Evolutionary conservation across 2,888 invertebrate species (phyloP).

Genomic region (Caenorhabditis sinica): DNA sequence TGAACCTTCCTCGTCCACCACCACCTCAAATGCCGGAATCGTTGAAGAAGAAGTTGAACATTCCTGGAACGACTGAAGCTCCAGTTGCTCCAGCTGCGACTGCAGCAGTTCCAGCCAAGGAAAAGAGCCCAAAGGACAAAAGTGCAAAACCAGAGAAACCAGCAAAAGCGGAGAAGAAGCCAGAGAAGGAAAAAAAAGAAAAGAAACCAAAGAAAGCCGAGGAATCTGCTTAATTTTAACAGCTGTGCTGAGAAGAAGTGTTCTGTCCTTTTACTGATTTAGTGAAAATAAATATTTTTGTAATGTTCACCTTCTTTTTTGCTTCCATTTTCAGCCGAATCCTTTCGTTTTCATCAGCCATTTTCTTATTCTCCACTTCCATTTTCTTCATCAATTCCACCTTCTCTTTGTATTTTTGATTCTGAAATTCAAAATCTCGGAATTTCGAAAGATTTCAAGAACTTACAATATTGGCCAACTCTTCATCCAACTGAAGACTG

Average conservation of each 20-base stretch:
- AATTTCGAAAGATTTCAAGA: background rate
- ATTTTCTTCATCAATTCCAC: slow-evolving; percentile 43
- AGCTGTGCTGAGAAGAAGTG: background rate
- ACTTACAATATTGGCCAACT: slow-evolving; percentile 44
- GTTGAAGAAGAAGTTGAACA: slow-evolving; percentile 88
- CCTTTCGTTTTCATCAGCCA: slow-evolving; percentile 44
- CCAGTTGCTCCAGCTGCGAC: slow-evolving; percentile 24
- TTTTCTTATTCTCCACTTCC: slow-evolving; percentile 47
- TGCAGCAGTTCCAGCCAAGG: slow-evolving; percentile 1
- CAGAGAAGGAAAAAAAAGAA: slow-evolving; percentile 30
- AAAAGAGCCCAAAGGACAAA: slow-evolving; percentile 8
- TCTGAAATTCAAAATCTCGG: slow-evolving; percentile 18
- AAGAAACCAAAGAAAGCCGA: slow-evolving; percentile 30
- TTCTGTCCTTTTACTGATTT: slow-evolving; percentile 8
- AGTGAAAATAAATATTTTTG: background rate
- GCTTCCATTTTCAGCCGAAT: slow-evolving; percentile 36
- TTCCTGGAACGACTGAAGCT: slow-evolving; percentile 76
- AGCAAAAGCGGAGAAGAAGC: slow-evolving; percentile 30
- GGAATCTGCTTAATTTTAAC: slow-evolving; percentile 4
- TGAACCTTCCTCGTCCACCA: slow-evolving; percentile 93
- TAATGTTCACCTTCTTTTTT: slow-evolving; percentile 27
- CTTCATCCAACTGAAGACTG: slow-evolving; percentile 54
- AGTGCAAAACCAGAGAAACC: slow-evolving; percentile 24
- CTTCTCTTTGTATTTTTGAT: slow-evolving; percentile 44
- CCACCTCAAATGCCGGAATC: slow-evolving; percentile 97